Percentiles rank a stretch among this genome's conserved stretches.
These are phyloP conservation scores for Drosophila aff. DNA, from an alignment of 1,140 invertebrate species.

Conservation along the genomic window DNA sequence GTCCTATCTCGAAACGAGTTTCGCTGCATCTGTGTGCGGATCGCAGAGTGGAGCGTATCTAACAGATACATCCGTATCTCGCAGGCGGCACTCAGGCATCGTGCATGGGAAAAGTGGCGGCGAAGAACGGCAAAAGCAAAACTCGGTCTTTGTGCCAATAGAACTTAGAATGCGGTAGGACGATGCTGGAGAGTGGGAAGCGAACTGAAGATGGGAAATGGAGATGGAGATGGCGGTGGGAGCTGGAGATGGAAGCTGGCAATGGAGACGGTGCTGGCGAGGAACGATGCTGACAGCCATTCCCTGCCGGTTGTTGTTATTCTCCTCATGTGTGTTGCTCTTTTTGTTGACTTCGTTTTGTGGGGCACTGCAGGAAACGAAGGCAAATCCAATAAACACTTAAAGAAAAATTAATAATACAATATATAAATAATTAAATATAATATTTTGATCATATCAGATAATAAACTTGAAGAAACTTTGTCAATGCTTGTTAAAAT, in stretches of 20 bases:
- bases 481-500: not conserved
- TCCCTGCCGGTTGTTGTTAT: slow-evolving; percentile 32
- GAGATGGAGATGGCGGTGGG: not conserved
- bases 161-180: slow-evolving; percentile 82
- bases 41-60: slow-evolving; percentile 46
- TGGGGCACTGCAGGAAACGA: slow-evolving; percentile 62
- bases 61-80: slow-evolving; percentile 63
- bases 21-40: slow-evolving; percentile 57
- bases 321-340: slow-evolving; percentile 17
- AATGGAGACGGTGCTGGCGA: slow-evolving; percentile 3
- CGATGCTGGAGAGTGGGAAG: slow-evolving; percentile 14
- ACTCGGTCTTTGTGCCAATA: slow-evolving; percentile 82
- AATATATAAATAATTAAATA: not conserved
- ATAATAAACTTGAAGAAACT: not conserved
- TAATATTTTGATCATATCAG: not conserved
- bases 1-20: slow-evolving; percentile 74
- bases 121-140: slow-evolving; percentile 60
- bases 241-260: not conserved
- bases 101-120: slow-evolving; percentile 50
- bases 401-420: slow-evolving; percentile 5
- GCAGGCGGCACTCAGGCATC: slow-evolving; percentile 5
- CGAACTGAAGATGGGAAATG: not conserved
- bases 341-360: slow-evolving; percentile 41
- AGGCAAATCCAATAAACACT: slow-evolving; percentile 6
- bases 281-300: slow-evolving; percentile 21